Evolutionary conservation across 1,140 invertebrate species (phyloP).

Genomic region (Orchesella cincta): DNA sequence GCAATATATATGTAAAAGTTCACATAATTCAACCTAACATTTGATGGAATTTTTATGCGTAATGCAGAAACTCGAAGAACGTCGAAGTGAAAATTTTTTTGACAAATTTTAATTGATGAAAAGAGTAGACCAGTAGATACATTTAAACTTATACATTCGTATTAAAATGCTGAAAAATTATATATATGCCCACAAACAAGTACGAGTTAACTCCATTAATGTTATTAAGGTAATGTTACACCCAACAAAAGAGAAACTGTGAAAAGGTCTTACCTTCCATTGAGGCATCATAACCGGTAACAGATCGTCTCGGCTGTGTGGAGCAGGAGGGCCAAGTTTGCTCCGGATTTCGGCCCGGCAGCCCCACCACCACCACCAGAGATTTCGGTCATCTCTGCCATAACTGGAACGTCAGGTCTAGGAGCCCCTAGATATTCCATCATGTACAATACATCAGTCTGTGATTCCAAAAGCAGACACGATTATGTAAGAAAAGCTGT

Average conservation of each 20-base stretch:
- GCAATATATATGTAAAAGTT: too few relatives aligned
- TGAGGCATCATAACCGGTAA: conserved; percentile 49
- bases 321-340: conserved; percentile 27
- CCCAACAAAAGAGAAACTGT: neutral
- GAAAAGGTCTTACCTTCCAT: conserved; percentile 39
- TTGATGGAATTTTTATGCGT: too few relatives aligned
- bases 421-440: conserved; percentile 41
- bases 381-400: conserved; percentile 49
- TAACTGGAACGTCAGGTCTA: conserved; percentile 44
- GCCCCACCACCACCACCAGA: neutral
- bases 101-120: too few relatives aligned
- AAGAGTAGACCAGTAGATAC: too few relatives aligned
- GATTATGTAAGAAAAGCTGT: neutral
- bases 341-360: conserved; percentile 10
- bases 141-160: too few relatives aligned
- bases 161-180: too few relatives aligned
- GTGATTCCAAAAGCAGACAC: neutral
- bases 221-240: too few relatives aligned
- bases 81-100: too few relatives aligned
- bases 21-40: too few relatives aligned
- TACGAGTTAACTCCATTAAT: too few relatives aligned
- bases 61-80: too few relatives aligned
- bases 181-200: too few relatives aligned
- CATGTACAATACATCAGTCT: conserved; percentile 18
- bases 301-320: conserved; percentile 34